These are phyloP conservation scores for Carollia perspicillata DNA, from an alignment of 2,113 vertebrate genomes.

Conservation along the genomic window DNA sequence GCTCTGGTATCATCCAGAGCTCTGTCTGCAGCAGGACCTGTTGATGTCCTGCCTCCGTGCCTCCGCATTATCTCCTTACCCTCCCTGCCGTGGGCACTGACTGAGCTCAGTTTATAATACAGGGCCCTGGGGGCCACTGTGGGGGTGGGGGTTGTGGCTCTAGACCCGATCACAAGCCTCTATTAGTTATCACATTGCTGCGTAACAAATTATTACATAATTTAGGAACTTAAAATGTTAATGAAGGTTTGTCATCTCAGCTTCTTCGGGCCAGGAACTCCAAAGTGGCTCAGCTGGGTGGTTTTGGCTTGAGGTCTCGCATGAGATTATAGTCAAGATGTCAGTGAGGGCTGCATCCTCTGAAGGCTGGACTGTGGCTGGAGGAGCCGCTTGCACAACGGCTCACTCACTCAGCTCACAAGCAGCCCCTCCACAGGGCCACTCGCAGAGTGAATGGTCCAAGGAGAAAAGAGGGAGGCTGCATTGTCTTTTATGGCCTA, in stretches of 20 bases:
- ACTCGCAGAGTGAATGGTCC: not conserved
- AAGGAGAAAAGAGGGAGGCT: not conserved
- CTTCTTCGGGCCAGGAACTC: not conserved
- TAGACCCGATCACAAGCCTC: not conserved
- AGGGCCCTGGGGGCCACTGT: not conserved
- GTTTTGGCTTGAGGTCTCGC: not conserved
- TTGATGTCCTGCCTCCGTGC: not conserved
- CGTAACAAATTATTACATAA: not conserved
- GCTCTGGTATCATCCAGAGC: not conserved
- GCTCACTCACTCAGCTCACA: fast-evolving
- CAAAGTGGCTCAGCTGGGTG: not conserved
- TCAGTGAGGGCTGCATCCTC: not conserved
- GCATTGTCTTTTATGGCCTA: not conserved
- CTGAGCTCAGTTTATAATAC: not conserved
- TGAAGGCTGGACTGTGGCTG: not conserved
- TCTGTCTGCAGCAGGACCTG: not conserved
- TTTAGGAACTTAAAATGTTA: not conserved
- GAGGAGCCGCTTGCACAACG: not conserved
- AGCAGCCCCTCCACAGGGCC: not conserved
- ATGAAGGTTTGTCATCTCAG: not conserved
- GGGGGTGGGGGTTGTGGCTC: not conserved
- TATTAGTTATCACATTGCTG: not conserved
- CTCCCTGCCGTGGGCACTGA: not conserved
- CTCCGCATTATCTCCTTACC: not conserved
- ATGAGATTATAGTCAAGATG: not conserved